A percentile compares a stretch with the other conserved stretches of the same genome.
phyloP scores from a whole-genome alignment of 2,797 vertebrate genomes.

The Rhabdophis nuchalis region DNA sequence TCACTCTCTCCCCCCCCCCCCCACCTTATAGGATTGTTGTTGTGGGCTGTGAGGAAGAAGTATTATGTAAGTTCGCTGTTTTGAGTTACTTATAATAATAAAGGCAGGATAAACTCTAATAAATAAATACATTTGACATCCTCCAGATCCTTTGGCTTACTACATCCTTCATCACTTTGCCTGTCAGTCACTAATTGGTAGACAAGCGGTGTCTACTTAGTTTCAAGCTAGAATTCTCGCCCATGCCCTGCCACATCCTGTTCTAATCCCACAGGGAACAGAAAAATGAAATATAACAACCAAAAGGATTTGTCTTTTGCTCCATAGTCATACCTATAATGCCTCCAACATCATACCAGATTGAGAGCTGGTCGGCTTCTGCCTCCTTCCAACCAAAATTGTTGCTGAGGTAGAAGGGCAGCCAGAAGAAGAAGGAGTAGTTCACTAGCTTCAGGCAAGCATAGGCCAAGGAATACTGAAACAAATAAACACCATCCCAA shows the following conservation, averaged over 20 bases:
- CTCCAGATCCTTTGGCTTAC: neutral
- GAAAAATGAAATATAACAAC: constrained; percentile 5
- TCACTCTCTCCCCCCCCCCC: neutral
- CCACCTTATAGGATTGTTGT: neutral
- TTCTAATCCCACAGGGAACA: neutral
- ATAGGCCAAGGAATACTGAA: constrained; percentile 91
- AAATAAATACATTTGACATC: neutral
- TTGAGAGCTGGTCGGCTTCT: constrained; percentile 87
- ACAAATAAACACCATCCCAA: constrained; percentile 32
- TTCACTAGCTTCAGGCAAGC: constrained; percentile 96
- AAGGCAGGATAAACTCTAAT: neutral
- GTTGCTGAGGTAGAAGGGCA: constrained; percentile 94
- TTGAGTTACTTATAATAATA: neutral
- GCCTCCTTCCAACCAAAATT: constrained; percentile 94
- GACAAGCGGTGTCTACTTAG: neutral
- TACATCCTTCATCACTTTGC: neutral
- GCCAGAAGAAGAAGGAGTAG: constrained; percentile 99
- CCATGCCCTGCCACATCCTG: too few species aligned
- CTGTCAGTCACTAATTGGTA: neutral
- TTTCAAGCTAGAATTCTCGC: neutral
- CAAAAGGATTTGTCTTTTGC: neutral
- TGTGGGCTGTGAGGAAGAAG: neutral
- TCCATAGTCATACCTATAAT: constrained; percentile 79
- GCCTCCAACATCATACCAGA: constrained; percentile 97
- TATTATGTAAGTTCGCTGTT: neutral